Evolutionary conservation across 2,888 invertebrate genomes (phyloP), one percentile per base, ranked within the genome.

Genomic region (Ceraclea dissimilis): DNA sequence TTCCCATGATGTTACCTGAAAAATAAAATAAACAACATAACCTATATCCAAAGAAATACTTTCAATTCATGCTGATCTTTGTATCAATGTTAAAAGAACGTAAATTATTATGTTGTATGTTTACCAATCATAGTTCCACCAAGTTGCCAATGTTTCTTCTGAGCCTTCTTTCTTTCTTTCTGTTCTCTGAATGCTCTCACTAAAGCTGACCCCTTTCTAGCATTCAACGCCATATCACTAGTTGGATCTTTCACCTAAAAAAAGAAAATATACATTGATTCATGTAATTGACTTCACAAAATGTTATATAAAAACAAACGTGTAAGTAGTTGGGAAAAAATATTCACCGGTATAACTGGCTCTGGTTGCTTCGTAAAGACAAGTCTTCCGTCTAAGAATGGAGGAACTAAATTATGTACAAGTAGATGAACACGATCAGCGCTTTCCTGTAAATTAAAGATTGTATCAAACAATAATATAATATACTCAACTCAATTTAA

Each of bases 311-410:
- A n/a, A n/a, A n/a, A n/a, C n/a, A n/a, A n/a, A n/a, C n/a, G n/a
- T n/a, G n/a, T n/a, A n/a, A n/a, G n/a, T n/a, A n/a, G n/a, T n/a
- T n/a, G n/a, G n/a, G n/a, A n/a, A 26, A 44, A 34, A 49, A 48
- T 54, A 70, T 79, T 81, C 26, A 94, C 93, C 13, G 98, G 98
- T 67, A 99, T 87, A n/a, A 99, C 94, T 1, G 98, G 98, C 68
- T 98, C 97, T 0, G 95, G 95, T 70, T 99, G 98, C 67, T 98
- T 99, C 0, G 99, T 99, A 72, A 99, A 99, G 0, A 98, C 96
- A 64, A 99, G 98, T 54, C 99, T 81, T 0, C 99, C 99, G 71
- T 99, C 99, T 2, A 99, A 79, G 74, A 99, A 99, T 0, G 99
- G 99, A 0, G 99, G 99, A 6, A 99, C 93, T 57, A 98, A 94